Evolutionary conservation across 92 coral and sea anemone species (phyloP).

Genomic region (Meandrina meandrites): DNA sequence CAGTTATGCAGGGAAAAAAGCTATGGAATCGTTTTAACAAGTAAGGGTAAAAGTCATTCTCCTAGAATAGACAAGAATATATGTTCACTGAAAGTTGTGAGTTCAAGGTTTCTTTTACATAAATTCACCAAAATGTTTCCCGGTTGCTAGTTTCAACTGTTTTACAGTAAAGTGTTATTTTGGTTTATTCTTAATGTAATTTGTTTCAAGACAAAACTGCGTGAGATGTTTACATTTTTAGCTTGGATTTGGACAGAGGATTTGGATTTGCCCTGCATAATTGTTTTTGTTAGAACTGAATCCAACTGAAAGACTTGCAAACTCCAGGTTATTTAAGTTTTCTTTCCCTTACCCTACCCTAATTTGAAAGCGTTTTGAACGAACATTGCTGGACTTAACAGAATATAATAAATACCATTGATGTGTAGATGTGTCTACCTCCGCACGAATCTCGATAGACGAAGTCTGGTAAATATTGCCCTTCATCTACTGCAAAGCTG

Average conservation of each 20-base stretch:
- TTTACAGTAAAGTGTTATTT: neutral
- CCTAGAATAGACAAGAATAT: neutral
- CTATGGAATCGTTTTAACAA: neutral
- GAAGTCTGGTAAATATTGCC: neutral
- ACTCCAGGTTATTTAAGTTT: neutral
- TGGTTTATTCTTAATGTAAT: neutral
- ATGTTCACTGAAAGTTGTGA: neutral
- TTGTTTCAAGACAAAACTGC: neutral
- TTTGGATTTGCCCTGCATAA: too few relatives aligned
- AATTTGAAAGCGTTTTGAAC: neutral
- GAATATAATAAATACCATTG: neutral
- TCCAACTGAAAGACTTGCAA: neutral
- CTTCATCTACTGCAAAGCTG: neutral
- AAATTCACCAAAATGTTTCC: neutral
- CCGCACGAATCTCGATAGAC: neutral
- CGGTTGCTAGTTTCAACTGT: neutral
- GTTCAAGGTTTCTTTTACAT: neutral
- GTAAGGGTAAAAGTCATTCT: neutral
- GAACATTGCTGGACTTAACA: neutral
- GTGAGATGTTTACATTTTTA: neutral
- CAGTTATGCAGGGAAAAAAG: neutral
- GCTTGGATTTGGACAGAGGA: neutral
- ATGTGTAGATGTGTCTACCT: neutral
- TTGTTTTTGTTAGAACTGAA: too few relatives aligned
- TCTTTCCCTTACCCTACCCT: neutral